phyloP scores from a whole-genome alignment of 2,888 invertebrate species.

The Trachelus tabidus region DNA sequence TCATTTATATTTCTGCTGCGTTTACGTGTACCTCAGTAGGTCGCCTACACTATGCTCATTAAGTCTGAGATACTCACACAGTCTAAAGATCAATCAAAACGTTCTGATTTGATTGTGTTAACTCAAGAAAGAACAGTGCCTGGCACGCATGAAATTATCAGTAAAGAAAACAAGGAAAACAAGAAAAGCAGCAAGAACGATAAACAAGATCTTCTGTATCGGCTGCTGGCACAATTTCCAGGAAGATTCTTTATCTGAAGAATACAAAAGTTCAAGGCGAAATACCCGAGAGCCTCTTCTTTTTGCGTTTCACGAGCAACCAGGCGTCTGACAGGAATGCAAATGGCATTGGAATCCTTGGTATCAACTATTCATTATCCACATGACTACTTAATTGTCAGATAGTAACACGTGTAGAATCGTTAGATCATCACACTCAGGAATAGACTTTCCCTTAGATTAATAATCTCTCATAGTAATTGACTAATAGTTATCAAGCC shows the following conservation, averaged over 20 bases:
- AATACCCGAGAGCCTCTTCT: neutral
- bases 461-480: neutral
- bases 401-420: neutral
- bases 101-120: neutral
- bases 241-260: neutral
- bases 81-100: neutral
- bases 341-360: neutral
- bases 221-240: neutral
- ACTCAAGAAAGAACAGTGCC: neutral
- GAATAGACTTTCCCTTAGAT: neutral
- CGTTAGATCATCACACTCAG: neutral
- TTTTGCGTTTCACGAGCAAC: neutral
- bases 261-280: neutral
- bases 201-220: neutral
- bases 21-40: neutral
- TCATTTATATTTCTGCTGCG: slow-evolving; percentile 28
- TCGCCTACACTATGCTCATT: neutral
- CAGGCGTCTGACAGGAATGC: neutral
- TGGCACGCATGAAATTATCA: neutral
- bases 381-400: neutral
- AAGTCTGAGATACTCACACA: neutral
- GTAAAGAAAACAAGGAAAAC: neutral
- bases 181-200: neutral
- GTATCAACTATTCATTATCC: neutral
- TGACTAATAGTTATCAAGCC: neutral